phyloP scores from a whole-genome alignment of 2,113 vertebrate genomes.

The Dasyurus viverrinus region DNA sequence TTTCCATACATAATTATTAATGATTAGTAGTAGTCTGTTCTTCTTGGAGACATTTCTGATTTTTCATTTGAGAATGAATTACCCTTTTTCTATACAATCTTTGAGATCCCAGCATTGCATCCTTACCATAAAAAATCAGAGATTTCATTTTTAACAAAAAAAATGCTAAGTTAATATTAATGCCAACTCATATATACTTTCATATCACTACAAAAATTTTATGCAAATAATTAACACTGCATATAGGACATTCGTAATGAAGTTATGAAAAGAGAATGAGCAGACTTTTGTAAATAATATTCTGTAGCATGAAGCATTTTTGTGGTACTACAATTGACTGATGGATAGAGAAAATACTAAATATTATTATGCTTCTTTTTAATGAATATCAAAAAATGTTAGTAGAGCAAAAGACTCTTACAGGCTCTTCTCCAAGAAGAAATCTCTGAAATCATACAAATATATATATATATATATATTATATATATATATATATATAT shows the following conservation, averaged over 20 bases:
- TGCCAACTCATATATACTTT: not conserved
- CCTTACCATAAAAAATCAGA: not conserved
- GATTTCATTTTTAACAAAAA: not conserved
- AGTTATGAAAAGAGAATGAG: too few relatives aligned
- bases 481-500: too few relatives aligned
- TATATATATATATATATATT: too few relatives aligned
- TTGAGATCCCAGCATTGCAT: not conserved
- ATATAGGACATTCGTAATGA: too few relatives aligned
- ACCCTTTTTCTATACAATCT: not conserved
- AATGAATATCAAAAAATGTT: not conserved
- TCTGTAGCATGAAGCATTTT: not conserved
- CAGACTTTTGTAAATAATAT: not conserved
- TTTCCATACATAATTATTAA: too few relatives aligned
- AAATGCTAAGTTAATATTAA: not conserved
- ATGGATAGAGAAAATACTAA: too few relatives aligned
- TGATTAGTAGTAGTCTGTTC: too few relatives aligned
- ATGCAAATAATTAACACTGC: too few relatives aligned
- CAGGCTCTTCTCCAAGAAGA: not conserved
- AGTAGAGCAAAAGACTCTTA: not conserved
- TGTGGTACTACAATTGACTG: not conserved
- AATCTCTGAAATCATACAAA: too few relatives aligned
- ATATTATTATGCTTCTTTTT: not conserved
- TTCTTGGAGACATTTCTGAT: too few relatives aligned
- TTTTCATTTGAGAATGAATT: too few relatives aligned
- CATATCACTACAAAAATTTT: too few relatives aligned